These are phyloP conservation scores for Cephus runcator DNA, from an alignment of 2,888 invertebrate species.

Conservation along the genomic window DNA sequence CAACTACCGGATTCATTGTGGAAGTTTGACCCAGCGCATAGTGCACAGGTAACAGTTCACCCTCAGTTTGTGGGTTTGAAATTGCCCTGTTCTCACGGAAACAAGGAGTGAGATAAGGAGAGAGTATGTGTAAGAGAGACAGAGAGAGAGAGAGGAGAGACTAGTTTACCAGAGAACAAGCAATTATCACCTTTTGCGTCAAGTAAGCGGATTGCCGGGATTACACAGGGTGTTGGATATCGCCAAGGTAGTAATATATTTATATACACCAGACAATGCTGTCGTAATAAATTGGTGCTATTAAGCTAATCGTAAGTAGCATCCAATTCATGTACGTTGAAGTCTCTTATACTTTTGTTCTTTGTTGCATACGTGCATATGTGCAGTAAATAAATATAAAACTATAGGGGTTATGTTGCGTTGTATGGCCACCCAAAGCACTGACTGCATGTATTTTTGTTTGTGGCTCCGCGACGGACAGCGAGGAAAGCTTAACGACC, in stretches of 20 bases:
- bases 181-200: background rate
- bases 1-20: background rate
- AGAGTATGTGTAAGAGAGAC: constrained; percentile 1
- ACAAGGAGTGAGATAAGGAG: background rate
- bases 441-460: background rate
- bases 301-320: background rate
- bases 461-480: background rate
- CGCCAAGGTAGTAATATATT: background rate
- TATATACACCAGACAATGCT: background rate
- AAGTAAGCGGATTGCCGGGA: background rate
- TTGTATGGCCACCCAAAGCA: background rate
- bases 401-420: background rate
- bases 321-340: background rate
- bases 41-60: background rate
- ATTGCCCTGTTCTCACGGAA: background rate
- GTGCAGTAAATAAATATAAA: background rate
- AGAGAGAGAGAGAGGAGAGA: constrained; percentile 14
- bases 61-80: background rate
- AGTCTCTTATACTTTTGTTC: background rate
- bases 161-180: background rate
- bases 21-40: background rate
- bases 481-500: too few species aligned
- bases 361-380: background rate
- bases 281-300: background rate
- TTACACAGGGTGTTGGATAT: background rate